These are phyloP conservation scores for Neodon shergylaensis DNA, from an alignment of 2,113 vertebrate species.

Conservation along the genomic window DNA sequence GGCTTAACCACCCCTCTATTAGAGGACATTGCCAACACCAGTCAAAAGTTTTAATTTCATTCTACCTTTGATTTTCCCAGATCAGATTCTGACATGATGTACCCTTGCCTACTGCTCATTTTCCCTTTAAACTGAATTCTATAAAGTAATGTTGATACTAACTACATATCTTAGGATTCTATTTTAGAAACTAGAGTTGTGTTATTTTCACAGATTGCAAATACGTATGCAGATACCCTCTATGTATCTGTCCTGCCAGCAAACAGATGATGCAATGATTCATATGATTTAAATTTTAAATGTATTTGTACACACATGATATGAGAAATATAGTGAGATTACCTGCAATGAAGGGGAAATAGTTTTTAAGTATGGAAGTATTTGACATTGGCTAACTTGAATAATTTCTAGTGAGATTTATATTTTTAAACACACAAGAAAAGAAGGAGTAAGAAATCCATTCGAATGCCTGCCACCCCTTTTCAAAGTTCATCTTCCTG, in stretches of 20 bases:
- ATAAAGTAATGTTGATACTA: background rate
- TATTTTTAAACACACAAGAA: slow-evolving; percentile 41
- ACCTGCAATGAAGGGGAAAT: slow-evolving; percentile 19
- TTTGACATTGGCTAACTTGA: background rate
- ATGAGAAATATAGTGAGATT: slow-evolving; percentile 23
- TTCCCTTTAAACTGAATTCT: background rate
- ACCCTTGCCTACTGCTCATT: background rate
- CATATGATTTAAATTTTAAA: slow-evolving; percentile 21
- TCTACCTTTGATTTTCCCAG: slow-evolving; percentile 10
- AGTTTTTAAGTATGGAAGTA: slow-evolving; percentile 15
- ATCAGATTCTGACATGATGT: background rate
- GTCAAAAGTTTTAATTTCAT: background rate
- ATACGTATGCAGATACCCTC: background rate
- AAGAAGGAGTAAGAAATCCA: background rate
- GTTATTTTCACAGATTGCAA: background rate
- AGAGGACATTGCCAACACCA: background rate
- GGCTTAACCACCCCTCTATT: background rate
- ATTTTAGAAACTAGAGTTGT: background rate
- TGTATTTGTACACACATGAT: background rate
- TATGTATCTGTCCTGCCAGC: slow-evolving; percentile 5
- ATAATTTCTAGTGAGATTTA: background rate
- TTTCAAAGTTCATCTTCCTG: background rate
- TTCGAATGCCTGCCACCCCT: background rate
- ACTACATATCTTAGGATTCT: background rate
- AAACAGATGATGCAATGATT: background rate